phyloP scores from a whole-genome alignment of 2,888 invertebrate species.

The Tuberolachnus salignus region DNA sequence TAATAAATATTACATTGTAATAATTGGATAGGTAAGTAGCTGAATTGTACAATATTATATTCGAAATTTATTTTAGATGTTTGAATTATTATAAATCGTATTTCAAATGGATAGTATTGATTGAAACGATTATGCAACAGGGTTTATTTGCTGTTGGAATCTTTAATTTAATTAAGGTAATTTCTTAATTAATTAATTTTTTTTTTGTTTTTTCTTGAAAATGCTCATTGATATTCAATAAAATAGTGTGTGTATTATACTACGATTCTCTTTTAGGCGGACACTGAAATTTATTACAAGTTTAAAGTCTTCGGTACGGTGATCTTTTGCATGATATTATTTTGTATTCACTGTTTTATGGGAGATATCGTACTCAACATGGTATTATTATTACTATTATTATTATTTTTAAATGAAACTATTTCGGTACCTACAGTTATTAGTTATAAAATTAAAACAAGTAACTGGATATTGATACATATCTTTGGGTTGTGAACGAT shows the following conservation, averaged over 20 bases:
- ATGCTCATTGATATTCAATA: not conserved
- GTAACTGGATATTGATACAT: no score
- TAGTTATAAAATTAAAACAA: not conserved
- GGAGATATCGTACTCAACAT: slow-evolving; percentile 5
- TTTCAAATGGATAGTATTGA: slow-evolving; percentile 13
- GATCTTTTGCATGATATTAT: not conserved
- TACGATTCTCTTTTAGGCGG: not conserved
- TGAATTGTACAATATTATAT: no score
- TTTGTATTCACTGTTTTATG: slow-evolving; percentile 19
- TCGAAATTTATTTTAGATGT: not conserved
- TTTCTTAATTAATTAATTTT: not conserved
- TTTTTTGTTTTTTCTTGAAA: not conserved
- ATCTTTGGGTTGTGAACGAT: no score
- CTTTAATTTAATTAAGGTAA: not conserved
- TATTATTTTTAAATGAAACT: not conserved
- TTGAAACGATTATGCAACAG: not conserved
- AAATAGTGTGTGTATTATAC: no score
- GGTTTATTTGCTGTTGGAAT: not conserved
- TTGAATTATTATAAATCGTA: slow-evolving; percentile 9
- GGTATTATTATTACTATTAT: not conserved
- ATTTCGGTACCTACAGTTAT: no score
- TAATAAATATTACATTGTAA: no score
- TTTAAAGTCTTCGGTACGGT: not conserved
- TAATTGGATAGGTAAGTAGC: no score
- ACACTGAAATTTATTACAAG: slow-evolving; percentile 3